Evolutionary conservation across 2,113 vertebrate genomes (phyloP), one percentile per base, ranked within the genome.

Genomic region (Cyphomyrus plagiostoma): DNA sequence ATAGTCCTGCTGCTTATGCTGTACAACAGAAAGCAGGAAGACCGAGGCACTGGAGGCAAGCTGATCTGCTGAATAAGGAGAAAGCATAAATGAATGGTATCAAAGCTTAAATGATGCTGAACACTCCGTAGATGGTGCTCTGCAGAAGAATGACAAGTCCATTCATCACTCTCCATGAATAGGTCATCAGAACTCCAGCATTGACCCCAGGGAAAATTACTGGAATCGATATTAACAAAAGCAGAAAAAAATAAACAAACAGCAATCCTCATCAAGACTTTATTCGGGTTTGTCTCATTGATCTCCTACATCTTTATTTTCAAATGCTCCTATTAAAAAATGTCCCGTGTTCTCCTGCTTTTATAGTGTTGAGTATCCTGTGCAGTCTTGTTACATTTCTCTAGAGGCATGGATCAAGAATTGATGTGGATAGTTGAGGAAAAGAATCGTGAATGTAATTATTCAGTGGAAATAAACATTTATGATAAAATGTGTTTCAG

Each of bases 221-320:
- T 74, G n/a, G 19, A 85, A 90, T 91, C 88, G 89, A 89, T 91
- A 77, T 45, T 87, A 52, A 56, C 84, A 50, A 53, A 66, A 88
- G 26, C 52, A 17, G 5, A 70, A 50, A 26, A 26, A 70, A 66
- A 70, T 30, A 70, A 90, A 85, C 21, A 80, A 82, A 49, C 58
- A 56, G 42, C 19, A 77, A 23, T 70, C 58, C 53, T n/a, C 26
- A 19, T 88, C 13, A 8, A 39, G 15, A 30, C 86, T 56, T 89
- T 15, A 70, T 52, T 88, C 74, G 42, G 11, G n/a, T 58, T 90
- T 26, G 39, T 53, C 83, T 87, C 42, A 11, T 48, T 85, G 46
- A 85, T 48, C 10, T 49, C 45, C 82, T 49, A 49, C 45, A n/a
- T 85, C 45, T 21, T 26, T 23, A 49, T 49, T 85, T 85, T 85